Evolutionary conservation across 92 coral and sea anemone species (phyloP).

Genomic region (Palythoa caribaeorum): DNA sequence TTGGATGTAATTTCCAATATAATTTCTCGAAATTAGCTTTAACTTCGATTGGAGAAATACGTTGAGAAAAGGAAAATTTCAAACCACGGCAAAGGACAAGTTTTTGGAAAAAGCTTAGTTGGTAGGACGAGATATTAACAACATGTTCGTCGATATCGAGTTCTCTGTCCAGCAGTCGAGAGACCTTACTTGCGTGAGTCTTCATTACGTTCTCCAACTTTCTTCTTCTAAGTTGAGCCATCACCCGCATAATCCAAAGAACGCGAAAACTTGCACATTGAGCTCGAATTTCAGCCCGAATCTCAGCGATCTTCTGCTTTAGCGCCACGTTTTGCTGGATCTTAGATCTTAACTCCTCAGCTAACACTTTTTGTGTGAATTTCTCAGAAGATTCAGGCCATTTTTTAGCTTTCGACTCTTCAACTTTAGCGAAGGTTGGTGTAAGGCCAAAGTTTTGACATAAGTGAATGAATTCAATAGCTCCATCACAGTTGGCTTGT

Average conservation of each 20-base stretch:
- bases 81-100: neutral
- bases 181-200: neutral
- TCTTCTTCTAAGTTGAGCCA: slow-evolving; percentile 13
- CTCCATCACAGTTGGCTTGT: too few species aligned
- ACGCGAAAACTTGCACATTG: neutral
- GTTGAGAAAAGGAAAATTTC: slow-evolving; percentile 1
- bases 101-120: slow-evolving; percentile 4
- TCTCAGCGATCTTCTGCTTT: too few species aligned
- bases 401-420: too few species aligned
- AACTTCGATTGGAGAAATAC: neutral
- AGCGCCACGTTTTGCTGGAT: too few species aligned
- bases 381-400: neutral
- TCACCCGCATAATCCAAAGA: neutral
- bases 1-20: neutral
- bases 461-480: too few species aligned
- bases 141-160: slow-evolving; percentile 9
- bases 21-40: slow-evolving; percentile 6
- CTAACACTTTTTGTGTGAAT: slow-evolving; percentile 9
- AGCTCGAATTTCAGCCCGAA: too few species aligned
- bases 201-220: neutral
- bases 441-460: too few species aligned
- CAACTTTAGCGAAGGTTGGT: too few species aligned
- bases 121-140: slow-evolving; percentile 17
- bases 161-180: neutral
- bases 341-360: too few species aligned